Evolutionary conservation across 2,797 vertebrate genomes (phyloP), one percentile per base, ranked within the genome.

Genomic region (Vireo griseus): DNA sequence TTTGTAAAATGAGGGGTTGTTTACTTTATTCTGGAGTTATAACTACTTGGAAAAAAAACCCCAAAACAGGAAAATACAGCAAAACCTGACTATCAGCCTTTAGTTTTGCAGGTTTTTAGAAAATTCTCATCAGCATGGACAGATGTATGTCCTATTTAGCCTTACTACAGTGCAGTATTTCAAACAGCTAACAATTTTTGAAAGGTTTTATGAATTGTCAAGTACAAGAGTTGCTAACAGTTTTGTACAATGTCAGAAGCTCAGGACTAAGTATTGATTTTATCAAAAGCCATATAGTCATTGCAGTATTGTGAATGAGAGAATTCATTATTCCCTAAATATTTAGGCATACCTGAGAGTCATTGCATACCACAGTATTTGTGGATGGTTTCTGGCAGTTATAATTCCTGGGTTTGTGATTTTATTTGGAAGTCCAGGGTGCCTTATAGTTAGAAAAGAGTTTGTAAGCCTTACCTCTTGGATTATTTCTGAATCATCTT

Each of bases 281-380:
- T 54, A 13, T 11, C 24, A 50, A 74, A 71, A 84, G 14, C 13
- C 19, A 40, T 69, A 7, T 2, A 37, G 10, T 77, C 37, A 25
- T 81, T 0, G 0, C 31, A 58, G 6, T n/a, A 42, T 4, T 75
- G 9, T 4, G 5, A 72, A 62, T 2, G 5, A 45, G 26, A 89
- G 86, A 75, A 71, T n/a, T 57, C 7, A 33, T 69, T 68, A 21
- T 72, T 66, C 3, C 4, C 14, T 84, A 45, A 74, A 29, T 84
- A 58, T 57, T 61, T 65, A 68, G 35, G 10, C 12, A n/a, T 61
- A 55, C 48, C 10, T 61, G 28, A 62, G 15, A 65, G 16, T 78
- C 20, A 47, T 13, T 65, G 13, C 14, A 6, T 77, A 20, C 47
- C 9, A 19, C 4, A 42, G 6, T 44, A 51, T 33, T 51, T 63